A percentile compares a stretch with the other conserved stretches of the same genome.
Conservation (phyloP, 2,797 vertebrate species). For the Acropternis orthonyx region DNA sequence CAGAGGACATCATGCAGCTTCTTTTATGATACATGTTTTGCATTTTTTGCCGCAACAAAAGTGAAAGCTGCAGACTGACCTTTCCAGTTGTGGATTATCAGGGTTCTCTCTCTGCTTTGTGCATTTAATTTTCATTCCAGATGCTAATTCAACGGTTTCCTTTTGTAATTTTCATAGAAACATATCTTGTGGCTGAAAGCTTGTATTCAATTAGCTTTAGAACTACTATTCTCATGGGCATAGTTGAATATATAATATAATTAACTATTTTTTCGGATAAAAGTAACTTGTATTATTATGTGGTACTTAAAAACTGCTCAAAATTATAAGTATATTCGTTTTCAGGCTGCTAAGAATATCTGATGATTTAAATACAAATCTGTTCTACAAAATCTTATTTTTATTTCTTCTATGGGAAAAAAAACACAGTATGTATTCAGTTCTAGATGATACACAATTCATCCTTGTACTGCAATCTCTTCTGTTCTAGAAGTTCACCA, state of each 20-base stretch:
- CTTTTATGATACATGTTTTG: not conserved
- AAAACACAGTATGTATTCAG: not conserved
- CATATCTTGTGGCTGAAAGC: not conserved
- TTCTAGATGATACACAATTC: not conserved
- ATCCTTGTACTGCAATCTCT: not conserved
- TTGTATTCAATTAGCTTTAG: not conserved
- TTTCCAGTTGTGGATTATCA: not conserved
- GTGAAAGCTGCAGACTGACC: not conserved
- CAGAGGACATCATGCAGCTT: not conserved
- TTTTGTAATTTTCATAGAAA: not conserved
- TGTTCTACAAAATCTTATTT: not conserved
- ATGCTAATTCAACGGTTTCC: not conserved
- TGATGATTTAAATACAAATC: not conserved
- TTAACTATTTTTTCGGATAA: not conserved
- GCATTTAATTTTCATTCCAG: not conserved
- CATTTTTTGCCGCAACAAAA: not conserved
- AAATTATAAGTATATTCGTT: not conserved
- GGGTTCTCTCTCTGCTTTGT: not conserved
- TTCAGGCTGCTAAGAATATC: not conserved
- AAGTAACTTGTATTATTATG: not conserved
- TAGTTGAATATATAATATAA: not conserved
- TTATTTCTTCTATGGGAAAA: not conserved
- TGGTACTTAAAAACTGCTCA: not conserved
- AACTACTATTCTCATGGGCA: not conserved
- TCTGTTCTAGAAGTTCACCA: not conserved